Evolutionary conservation across 2,888 invertebrate species (phyloP), one percentile per base, ranked within the genome.

Genomic region (Gerris lacustris): DNA sequence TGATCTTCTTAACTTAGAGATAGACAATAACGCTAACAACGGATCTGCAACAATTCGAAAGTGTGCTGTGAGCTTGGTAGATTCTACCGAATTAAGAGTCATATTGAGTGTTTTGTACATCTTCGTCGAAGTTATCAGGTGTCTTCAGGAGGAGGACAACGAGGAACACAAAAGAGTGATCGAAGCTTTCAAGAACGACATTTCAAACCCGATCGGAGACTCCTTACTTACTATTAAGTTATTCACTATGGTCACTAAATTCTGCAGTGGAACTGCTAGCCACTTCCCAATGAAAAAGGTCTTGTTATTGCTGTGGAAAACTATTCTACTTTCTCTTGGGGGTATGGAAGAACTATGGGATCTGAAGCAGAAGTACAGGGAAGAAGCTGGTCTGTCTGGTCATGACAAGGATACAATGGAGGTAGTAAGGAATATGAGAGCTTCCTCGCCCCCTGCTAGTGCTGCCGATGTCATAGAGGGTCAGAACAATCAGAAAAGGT

Each of bases 231-330:
- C 92, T 62, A 89, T 96, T 5, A 92, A 94, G 78, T 83, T 99
- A 69, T 86, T 99, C 72, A 90, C 92, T 74, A 97, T 99, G 97
- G 93, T 98, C 45, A 96, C 96, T 47, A 87, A 91, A 76, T 95
- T 98, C 79, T 98, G 98, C 82, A 93, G 94, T 76, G 97, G 97
- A 0, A 89, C 91, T 44, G 92, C 94, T 6, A 95, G 97, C 18
- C 96, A 98, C 82, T 98, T 96, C 82, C 99, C 99, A 5, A 97
- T 99, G 88, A 97, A 96, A 80, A 99, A 99, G 82, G 93, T 98
- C 9, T 83, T 99, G 18, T 82, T 99, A 67, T 82, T 99, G 18
- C 80, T 97, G 2, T 99, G 99, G 99, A 99, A 99, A 83, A 86
- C 94, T 9, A 87, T 97, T 72, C 83, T 99, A 69, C 88, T 96